Percentiles rank a stretch among this genome's conserved stretches.
Evolutionary conservation across 2,888 invertebrate genomes (phyloP).

Genomic region (Synergus laeviventris): DNA sequence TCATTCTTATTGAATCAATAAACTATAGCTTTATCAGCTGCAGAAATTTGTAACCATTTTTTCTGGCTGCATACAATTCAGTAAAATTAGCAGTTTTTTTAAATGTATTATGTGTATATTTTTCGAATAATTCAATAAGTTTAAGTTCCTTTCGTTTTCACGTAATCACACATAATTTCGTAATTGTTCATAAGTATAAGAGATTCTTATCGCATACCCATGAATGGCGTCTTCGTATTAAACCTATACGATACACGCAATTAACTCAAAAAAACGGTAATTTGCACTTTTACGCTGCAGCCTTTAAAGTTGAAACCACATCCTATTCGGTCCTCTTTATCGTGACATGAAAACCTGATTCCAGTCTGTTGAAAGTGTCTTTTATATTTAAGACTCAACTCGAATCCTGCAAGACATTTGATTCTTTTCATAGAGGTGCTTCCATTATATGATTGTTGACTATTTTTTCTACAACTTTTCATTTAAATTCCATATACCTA

Average conservation of each 20-base stretch:
- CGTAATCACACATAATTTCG: neutral
- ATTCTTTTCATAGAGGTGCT: neutral
- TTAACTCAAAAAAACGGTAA: constrained; percentile 2
- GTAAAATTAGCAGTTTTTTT: too few relatives aligned
- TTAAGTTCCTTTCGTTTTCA: neutral
- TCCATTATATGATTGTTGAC: too few relatives aligned
- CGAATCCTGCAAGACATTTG: neutral
- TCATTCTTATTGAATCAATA: neutral
- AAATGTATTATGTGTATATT: too few relatives aligned
- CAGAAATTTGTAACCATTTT: neutral
- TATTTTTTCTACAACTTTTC: too few relatives aligned
- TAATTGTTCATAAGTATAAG: neutral
- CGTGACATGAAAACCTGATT: constrained; percentile 6
- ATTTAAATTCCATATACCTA: too few relatives aligned
- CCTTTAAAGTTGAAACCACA: constrained; percentile 3
- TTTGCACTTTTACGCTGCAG: neutral
- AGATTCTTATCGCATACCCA: neutral
- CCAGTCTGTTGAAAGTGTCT: neutral
- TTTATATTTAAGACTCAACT: neutral
- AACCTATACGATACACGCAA: neutral
- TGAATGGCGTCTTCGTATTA: neutral
- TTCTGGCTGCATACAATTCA: too few relatives aligned
- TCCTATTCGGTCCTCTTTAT: constrained; percentile 1
- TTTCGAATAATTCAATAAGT: too few relatives aligned
- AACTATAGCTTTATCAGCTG: neutral